Conservation (phyloP, 2,888 invertebrate species). For the Nudaria mundana region DNA sequence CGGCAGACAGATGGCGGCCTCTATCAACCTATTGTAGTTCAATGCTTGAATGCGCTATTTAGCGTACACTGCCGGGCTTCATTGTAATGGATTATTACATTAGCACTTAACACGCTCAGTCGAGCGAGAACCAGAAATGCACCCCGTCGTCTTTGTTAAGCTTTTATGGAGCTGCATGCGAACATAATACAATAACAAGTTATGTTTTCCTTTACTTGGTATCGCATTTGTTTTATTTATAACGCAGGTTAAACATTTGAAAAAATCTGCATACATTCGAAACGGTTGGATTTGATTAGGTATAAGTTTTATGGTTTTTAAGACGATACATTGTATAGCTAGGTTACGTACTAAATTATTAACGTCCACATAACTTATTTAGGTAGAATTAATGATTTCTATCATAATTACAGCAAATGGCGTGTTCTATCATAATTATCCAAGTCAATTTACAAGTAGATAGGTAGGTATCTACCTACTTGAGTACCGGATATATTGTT, state of each 20-base stretch:
- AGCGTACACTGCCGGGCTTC: slow-evolving; percentile 74
- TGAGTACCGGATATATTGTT: too few relatives aligned
- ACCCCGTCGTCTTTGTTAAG: slow-evolving; percentile 62
- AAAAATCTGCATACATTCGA: slow-evolving; percentile 30
- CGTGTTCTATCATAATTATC: too few relatives aligned
- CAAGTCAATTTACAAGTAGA: too few relatives aligned
- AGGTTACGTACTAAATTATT: too few relatives aligned
- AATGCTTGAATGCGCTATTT: slow-evolving; percentile 78
- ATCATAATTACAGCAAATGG: too few relatives aligned
- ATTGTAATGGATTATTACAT: slow-evolving; percentile 81
- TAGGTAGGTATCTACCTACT: too few relatives aligned
- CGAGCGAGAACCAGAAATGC: slow-evolving; percentile 68
- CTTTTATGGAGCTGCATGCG: slow-evolving; percentile 53
- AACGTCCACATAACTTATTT: neutral
- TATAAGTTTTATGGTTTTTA: neutral
- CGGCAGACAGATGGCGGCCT: slow-evolving; percentile 75
- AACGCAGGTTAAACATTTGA: slow-evolving; percentile 48
- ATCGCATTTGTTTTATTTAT: slow-evolving; percentile 43
- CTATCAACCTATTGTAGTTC: slow-evolving; percentile 48
- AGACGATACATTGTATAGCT: too few relatives aligned
- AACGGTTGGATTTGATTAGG: slow-evolving; percentile 12
- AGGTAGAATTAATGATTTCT: too few relatives aligned
- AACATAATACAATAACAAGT: slow-evolving; percentile 57
- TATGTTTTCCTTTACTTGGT: slow-evolving; percentile 49
- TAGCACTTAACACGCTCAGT: slow-evolving; percentile 79